Evolutionary conservation across 1,140 invertebrate species (phyloP).

Genomic region (Ceratitis capitata): DNA sequence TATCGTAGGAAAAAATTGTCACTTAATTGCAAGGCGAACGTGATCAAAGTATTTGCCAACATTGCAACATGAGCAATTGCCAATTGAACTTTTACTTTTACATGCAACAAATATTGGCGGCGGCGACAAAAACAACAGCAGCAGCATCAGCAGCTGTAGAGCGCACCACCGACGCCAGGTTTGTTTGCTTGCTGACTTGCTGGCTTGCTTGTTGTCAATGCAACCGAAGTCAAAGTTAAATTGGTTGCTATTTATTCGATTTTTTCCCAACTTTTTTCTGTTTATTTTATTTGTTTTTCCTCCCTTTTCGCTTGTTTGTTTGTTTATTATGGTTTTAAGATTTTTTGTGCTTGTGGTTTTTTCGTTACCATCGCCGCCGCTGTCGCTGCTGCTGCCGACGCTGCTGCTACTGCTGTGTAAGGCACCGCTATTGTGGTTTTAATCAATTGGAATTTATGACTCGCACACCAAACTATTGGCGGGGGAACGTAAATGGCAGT

Average conservation of each 20-base stretch:
- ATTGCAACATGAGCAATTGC: constrained; percentile 30
- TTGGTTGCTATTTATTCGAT: neutral
- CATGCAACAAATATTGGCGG: constrained; percentile 10
- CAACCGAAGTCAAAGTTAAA: neutral
- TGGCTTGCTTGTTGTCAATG: neutral
- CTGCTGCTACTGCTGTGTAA: neutral
- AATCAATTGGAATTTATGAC: constrained; percentile 26
- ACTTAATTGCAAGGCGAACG: constrained; percentile 43
- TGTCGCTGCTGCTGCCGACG: no score
- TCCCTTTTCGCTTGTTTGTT: neutral
- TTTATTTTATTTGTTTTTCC: neutral
- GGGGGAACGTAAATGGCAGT: neutral
- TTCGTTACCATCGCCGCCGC: no score
- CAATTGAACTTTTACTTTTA: constrained; percentile 34
- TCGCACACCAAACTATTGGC: neutral
- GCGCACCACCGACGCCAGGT: no score
- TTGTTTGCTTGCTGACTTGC: neutral
- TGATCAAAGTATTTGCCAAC: constrained; percentile 38
- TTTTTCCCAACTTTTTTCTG: neutral
- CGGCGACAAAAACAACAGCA: neutral
- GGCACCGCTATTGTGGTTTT: constrained; percentile 10
- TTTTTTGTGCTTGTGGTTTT: no score
- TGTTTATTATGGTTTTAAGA: no score
- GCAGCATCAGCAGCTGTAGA: neutral
- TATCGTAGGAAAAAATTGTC: constrained; percentile 42